Conservation (phyloP, 2,113 vertebrate genomes). For the Ictidomys tridecemlineatus region DNA sequence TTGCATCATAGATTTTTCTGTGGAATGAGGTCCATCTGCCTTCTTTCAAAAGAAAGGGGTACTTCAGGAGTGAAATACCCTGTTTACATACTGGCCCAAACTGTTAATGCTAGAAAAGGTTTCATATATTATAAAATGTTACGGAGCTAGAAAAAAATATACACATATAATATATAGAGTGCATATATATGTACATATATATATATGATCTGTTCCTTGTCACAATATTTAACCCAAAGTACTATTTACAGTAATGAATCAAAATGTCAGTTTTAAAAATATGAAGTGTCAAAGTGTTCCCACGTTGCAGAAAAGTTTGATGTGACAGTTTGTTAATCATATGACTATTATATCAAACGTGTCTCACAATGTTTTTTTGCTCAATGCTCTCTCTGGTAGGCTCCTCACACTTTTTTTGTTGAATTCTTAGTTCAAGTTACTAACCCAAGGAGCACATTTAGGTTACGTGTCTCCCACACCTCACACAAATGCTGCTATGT, state of each 20-base stretch:
- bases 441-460: slow-evolving; percentile 59
- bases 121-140: slow-evolving; percentile 69
- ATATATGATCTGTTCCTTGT: slow-evolving; percentile 86
- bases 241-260: slow-evolving; percentile 92
- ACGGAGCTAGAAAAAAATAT: slow-evolving; percentile 73
- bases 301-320: slow-evolving; percentile 89
- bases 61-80: slow-evolving; percentile 40
- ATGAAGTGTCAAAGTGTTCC: slow-evolving; percentile 90
- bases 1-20: slow-evolving; percentile 23
- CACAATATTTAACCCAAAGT: slow-evolving; percentile 90
- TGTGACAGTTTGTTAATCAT: slow-evolving; percentile 91
- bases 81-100: slow-evolving; percentile 68
- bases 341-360: slow-evolving; percentile 88
- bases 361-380: slow-evolving; percentile 83
- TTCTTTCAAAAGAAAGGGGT: slow-evolving; percentile 45
- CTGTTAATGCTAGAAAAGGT: slow-evolving; percentile 63
- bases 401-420: slow-evolving; percentile 70
- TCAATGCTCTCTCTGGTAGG: slow-evolving; percentile 79
- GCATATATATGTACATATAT: slow-evolving; percentile 56
- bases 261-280: slow-evolving; percentile 93
- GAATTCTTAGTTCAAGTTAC: slow-evolving; percentile 80
- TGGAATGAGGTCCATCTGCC: slow-evolving; percentile 60
- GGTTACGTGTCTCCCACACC: slow-evolving; percentile 72
- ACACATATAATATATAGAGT: slow-evolving; percentile 70
- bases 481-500: slow-evolving; percentile 68